Conservation (phyloP, 1,140 invertebrate genomes). For the Prorops nasuta region DNA sequence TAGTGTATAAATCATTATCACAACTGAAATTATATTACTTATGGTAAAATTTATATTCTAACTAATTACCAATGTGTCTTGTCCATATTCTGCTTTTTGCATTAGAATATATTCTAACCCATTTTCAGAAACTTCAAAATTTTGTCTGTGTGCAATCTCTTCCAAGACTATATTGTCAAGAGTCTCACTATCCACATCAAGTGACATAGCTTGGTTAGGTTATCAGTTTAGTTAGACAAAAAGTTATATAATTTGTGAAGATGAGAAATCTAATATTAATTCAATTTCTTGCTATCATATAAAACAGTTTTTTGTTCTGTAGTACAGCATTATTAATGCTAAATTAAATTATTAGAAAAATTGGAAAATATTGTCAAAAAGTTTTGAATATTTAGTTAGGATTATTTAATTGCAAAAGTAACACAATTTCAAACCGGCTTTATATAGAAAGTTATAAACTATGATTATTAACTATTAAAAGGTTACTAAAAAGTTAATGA, state of each 20-base stretch:
- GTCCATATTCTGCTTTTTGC: neutral
- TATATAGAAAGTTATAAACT: no score
- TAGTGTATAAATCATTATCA: neutral
- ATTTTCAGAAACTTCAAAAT: neutral
- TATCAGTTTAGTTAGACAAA: no score
- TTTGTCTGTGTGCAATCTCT: neutral
- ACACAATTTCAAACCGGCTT: no score
- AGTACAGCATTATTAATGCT: no score
- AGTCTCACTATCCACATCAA: neutral
- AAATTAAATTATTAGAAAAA: no score
- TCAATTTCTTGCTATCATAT: neutral
- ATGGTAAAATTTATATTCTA: neutral
- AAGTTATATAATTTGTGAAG: no score
- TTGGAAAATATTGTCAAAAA: no score
- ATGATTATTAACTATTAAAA: no score
- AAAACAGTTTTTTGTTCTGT: neutral
- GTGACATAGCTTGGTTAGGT: no score
- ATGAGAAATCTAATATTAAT: neutral
- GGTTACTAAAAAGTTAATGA: no score
- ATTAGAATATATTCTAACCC: slow-evolving; percentile 3
- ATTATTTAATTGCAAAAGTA: no score
- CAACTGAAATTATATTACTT: neutral
- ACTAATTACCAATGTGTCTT: neutral
- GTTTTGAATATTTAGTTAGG: no score
- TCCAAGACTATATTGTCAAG: neutral